Conservation (phyloP, 2,113 vertebrate species). For the Scartelaos histophorus region DNA sequence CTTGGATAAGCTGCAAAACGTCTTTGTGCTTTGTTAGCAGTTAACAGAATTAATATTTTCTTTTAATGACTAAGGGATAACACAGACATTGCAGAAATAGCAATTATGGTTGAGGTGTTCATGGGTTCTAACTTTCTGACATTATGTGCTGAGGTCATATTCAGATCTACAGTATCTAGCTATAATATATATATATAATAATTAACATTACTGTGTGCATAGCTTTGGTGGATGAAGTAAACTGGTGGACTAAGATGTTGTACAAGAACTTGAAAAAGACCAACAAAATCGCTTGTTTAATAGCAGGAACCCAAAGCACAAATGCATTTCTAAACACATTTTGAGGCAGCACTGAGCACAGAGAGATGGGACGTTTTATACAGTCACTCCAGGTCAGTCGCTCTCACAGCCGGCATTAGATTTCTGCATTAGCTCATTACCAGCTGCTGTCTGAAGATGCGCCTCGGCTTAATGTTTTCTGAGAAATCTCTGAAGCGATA, state of each 20-base stretch:
- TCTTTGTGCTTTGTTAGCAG: too few relatives aligned
- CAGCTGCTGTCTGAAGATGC: constrained; percentile 16
- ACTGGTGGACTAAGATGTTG: too few relatives aligned
- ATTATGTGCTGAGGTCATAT: too few relatives aligned
- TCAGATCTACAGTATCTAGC: too few relatives aligned
- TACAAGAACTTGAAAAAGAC: too few relatives aligned
- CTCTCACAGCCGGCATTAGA: constrained; percentile 4
- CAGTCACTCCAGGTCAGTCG: background rate
- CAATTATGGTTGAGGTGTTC: background rate
- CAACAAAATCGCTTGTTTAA: background rate
- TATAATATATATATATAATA: too few relatives aligned
- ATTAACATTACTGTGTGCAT: too few relatives aligned
- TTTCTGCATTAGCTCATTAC: constrained; percentile 2
- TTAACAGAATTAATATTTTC: too few relatives aligned
- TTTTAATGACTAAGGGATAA: too few relatives aligned
- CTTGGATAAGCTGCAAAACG: too few relatives aligned
- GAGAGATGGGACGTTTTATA: background rate
- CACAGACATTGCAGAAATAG: background rate
- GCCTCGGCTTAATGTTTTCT: constrained; percentile 20
- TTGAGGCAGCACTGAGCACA: background rate
- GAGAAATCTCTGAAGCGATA: background rate
- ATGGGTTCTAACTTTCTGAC: too few relatives aligned
- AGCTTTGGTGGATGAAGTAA: too few relatives aligned
- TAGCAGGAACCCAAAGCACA: background rate
- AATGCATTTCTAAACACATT: background rate